Conservation (phyloP, 1,140 invertebrate species). For the Elysia chlorotica region DNA sequence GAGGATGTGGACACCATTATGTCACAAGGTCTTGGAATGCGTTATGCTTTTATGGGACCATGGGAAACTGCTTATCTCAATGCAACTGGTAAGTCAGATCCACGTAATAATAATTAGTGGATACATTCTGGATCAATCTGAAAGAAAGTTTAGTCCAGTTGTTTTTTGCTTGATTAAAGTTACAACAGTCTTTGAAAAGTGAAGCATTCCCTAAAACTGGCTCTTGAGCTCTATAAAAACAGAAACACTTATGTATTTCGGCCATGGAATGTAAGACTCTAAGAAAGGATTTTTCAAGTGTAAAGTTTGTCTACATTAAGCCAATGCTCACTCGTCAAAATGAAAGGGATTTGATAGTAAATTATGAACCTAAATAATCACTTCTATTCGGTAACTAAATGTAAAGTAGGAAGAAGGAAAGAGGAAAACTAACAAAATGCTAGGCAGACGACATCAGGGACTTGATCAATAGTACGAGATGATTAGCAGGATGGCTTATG, state of each 20-base stretch:
- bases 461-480: too few relatives aligned
- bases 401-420: too few relatives aligned
- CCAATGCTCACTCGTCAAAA: too few relatives aligned
- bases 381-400: too few relatives aligned
- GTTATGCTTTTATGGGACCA: conserved; percentile 93
- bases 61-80: conserved; percentile 94
- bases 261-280: background rate
- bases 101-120: background rate
- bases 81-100: conserved; percentile 65
- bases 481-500: too few relatives aligned
- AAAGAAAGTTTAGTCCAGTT: too few relatives aligned
- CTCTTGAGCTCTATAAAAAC: background rate
- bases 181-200: background rate
- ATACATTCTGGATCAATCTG: background rate
- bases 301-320: too few relatives aligned
- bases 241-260: background rate
- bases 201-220: background rate
- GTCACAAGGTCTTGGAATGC: conserved; percentile 89
- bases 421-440: too few relatives aligned
- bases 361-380: too few relatives aligned
- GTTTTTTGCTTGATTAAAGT: background rate
- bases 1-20: conserved; percentile 92
- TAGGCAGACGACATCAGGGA: too few relatives aligned
- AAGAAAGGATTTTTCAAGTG: too few relatives aligned
- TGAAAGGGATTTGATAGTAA: too few relatives aligned